Evolutionary conservation across 2,113 vertebrate genomes (phyloP).

Genomic region (Enhydra lutris): DNA sequence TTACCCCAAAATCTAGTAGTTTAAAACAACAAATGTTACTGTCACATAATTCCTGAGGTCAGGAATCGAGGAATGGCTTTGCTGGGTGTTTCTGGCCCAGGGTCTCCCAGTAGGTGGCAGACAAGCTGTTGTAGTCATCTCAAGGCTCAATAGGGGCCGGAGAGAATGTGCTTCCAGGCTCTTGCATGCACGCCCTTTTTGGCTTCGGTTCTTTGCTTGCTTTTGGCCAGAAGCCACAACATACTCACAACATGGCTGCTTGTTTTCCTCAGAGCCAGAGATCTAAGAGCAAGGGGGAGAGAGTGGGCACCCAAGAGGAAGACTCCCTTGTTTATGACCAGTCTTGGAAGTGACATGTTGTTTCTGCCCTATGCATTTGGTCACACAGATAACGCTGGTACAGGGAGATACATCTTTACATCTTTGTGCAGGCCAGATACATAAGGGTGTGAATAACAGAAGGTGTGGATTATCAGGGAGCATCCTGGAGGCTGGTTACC

Average conservation of each 20-base stretch:
- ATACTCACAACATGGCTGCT: not conserved
- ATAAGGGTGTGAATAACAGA: not conserved
- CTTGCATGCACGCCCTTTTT: rapidly evolving
- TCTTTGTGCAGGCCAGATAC: not conserved
- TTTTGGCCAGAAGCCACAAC: not conserved
- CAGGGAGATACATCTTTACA: too few relatives aligned
- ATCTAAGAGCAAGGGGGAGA: not conserved
- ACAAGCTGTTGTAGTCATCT: not conserved
- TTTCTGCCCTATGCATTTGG: not conserved
- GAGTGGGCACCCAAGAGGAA: not conserved
- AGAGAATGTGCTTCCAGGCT: too few relatives aligned
- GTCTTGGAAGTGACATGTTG: not conserved
- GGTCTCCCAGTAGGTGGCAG: not conserved
- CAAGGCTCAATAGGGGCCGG: rapidly evolving
- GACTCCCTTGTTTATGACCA: not conserved
- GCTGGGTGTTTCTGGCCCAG: not conserved
- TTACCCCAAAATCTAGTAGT: not conserved
- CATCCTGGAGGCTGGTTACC: not conserved
- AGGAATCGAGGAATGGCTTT: not conserved
- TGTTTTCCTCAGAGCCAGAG: not conserved
- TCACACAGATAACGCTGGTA: not conserved
- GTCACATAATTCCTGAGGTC: not conserved
- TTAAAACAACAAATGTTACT: not conserved
- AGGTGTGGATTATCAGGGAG: rapidly evolving
- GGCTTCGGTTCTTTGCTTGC: not conserved